Conservation (phyloP, 2,797 vertebrate genomes). For the Melanotaenia pygmaea region DNA sequence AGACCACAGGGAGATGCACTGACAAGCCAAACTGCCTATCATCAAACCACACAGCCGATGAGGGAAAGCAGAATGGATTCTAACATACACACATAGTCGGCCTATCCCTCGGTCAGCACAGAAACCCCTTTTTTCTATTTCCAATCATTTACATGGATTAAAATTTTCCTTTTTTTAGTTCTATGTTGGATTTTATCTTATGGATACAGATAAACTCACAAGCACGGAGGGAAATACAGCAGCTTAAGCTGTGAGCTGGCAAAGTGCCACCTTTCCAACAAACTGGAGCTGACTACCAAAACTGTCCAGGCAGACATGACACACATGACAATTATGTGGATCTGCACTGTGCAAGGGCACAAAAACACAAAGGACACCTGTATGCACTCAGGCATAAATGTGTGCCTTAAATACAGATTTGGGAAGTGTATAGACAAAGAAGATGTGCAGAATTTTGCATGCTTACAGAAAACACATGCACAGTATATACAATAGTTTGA, state of each 20-base stretch:
- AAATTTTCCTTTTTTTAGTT: constrained; percentile 33
- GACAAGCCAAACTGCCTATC: constrained; percentile 55
- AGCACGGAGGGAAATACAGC: constrained; percentile 42
- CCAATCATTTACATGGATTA: constrained; percentile 17
- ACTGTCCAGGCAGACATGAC: constrained; percentile 67
- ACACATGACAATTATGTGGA: constrained; percentile 66
- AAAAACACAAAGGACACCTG: constrained; percentile 47
- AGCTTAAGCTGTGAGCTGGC: constrained; percentile 67
- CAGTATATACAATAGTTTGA: constrained; percentile 19
- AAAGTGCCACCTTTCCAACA: constrained; percentile 52
- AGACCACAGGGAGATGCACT: constrained; percentile 54
- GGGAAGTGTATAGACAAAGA: constrained; percentile 1
- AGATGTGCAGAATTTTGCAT: constrained; percentile 1
- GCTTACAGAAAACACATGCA: constrained; percentile 10
- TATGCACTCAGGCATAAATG: constrained; percentile 1
- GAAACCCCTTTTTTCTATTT: constrained; percentile 33
- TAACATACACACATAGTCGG: constrained; percentile 13
- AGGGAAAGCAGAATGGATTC: constrained; percentile 34
- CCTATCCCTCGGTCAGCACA: constrained; percentile 17
- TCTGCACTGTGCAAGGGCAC: constrained; percentile 52
- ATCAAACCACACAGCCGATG: constrained; percentile 56
- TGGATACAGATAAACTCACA: constrained; percentile 35
- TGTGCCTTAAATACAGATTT: neutral
- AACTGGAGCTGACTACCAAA: constrained; percentile 67
- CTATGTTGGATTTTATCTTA: constrained; percentile 33